A percentile compares a stretch with the other conserved stretches of the same genome.
phyloP scores from a whole-genome alignment of 2,888 invertebrate species.

The Latrodectus elegans region DNA sequence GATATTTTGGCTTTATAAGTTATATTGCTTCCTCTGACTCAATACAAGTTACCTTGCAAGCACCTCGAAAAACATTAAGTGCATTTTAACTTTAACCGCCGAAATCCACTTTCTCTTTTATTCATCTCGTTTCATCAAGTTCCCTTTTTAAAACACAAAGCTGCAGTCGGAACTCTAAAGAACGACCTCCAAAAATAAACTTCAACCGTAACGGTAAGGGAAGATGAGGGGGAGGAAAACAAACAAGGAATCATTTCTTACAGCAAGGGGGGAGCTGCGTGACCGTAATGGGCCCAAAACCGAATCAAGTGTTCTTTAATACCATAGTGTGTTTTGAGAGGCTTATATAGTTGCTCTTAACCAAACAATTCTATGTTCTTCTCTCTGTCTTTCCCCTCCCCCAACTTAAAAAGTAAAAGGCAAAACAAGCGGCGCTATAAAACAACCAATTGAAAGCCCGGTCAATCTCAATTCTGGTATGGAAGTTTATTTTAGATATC shows the following conservation, averaged over 20 bases:
- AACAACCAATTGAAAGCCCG: slow-evolving; percentile 60
- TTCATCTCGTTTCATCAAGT: slow-evolving; percentile 22
- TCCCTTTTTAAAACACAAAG: slow-evolving; percentile 26
- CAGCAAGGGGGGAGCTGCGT: slow-evolving; percentile 19
- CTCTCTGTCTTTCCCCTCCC: not conserved
- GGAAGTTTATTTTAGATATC: slow-evolving; percentile 68
- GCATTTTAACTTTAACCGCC: slow-evolving; percentile 48
- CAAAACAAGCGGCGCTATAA: slow-evolving; percentile 53
- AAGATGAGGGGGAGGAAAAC: slow-evolving; percentile 13
- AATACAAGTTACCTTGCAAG: slow-evolving; percentile 23
- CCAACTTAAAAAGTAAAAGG: slow-evolving; percentile 49
- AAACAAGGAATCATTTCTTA: slow-evolving; percentile 68
- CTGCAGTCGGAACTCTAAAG: slow-evolving; percentile 1
- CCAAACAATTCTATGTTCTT: slow-evolving; percentile 45
- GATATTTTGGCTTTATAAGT: slow-evolving; percentile 4
- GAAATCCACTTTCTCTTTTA: slow-evolving; percentile 21
- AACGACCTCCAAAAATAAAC: slow-evolving; percentile 57
- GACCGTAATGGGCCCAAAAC: slow-evolving; percentile 60
- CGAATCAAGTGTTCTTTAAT: slow-evolving; percentile 65
- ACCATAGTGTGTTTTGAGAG: slow-evolving; percentile 55
- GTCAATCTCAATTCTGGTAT: slow-evolving; percentile 64
- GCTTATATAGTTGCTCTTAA: slow-evolving; percentile 63
- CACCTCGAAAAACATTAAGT: slow-evolving; percentile 27
- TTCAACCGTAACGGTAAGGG: slow-evolving; percentile 38
- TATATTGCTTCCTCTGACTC: slow-evolving; percentile 4